phyloP scores from a whole-genome alignment of 2,888 invertebrate genomes.

The Hirtodrosophila cameraria region DNA sequence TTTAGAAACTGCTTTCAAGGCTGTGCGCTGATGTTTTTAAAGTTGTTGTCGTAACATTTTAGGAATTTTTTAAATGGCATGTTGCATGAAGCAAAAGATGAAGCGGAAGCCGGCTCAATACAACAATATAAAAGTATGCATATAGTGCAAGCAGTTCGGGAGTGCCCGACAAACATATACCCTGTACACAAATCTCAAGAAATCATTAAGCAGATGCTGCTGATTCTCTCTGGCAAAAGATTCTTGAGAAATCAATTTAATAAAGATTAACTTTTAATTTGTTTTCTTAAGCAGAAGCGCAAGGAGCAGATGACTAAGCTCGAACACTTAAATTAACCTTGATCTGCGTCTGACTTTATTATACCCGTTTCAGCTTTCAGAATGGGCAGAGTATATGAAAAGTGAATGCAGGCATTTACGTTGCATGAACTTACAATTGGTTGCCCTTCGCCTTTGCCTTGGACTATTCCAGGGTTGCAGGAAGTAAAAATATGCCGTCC shows the following conservation, averaged over 20 bases:
- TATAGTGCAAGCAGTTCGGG: background rate
- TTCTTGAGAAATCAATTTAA: too few species aligned
- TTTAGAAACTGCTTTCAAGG: conserved; percentile 29
- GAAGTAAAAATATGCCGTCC: conserved; percentile 40
- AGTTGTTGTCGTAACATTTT: conserved; percentile 1
- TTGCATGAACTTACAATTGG: conserved; percentile 27
- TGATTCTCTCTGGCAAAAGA: too few species aligned
- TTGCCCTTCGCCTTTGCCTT: conserved; percentile 68
- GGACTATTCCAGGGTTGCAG: conserved; percentile 59
- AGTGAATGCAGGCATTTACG: conserved; percentile 40
- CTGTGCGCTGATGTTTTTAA: background rate
- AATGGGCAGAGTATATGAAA: conserved; percentile 23
- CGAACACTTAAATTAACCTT: too few species aligned
- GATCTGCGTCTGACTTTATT: background rate
- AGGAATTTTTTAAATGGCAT: conserved; percentile 27
- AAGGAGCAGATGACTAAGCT: too few species aligned
- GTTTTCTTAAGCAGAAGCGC: too few species aligned
- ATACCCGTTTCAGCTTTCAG: background rate
- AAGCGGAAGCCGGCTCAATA: conserved; percentile 13
- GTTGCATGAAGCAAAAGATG: conserved; percentile 1
- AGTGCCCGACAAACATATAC: too few species aligned
- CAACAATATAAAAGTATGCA: conserved; percentile 6
- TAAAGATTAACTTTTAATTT: too few species aligned
- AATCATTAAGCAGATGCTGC: too few species aligned
- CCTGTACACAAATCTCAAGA: too few species aligned